phyloP scores from a whole-genome alignment of 2,113 vertebrate genomes.

The Excalfactoria chinensis region DNA sequence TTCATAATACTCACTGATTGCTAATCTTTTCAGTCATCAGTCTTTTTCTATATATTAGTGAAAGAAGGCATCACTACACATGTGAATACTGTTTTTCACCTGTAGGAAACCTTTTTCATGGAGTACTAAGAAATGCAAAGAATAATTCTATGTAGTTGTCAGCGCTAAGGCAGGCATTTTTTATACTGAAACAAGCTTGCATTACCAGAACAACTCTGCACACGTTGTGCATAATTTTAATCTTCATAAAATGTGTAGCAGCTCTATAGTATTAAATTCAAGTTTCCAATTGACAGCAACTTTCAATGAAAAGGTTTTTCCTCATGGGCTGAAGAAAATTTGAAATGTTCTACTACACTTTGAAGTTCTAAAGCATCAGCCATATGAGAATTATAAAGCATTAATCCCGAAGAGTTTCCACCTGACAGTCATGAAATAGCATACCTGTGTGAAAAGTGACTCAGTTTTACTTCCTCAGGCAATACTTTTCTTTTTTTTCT shows the following conservation, averaged over 20 bases:
- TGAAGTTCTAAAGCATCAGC: slow-evolving; percentile 82
- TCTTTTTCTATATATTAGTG: slow-evolving; percentile 61
- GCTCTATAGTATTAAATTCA: slow-evolving; percentile 77
- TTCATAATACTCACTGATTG: slow-evolving; percentile 55
- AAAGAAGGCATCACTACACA: slow-evolving; percentile 45
- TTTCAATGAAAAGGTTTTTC: slow-evolving; percentile 78
- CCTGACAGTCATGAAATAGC: slow-evolving; percentile 81
- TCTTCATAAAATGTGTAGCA: slow-evolving; percentile 75
- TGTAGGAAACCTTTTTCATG: slow-evolving; percentile 37
- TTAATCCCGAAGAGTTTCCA: slow-evolving; percentile 81
- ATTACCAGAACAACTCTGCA: slow-evolving; percentile 64
- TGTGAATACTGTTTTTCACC: slow-evolving; percentile 49
- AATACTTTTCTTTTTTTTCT: slow-evolving; percentile 68
- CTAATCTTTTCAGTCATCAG: slow-evolving; percentile 35
- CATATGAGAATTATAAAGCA: slow-evolving; percentile 82
- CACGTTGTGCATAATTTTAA: slow-evolving; percentile 75
- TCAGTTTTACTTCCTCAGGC: slow-evolving; percentile 77
- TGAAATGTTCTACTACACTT: slow-evolving; percentile 82
- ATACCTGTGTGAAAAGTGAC: slow-evolving; percentile 78
- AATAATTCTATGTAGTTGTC: slow-evolving; percentile 32
- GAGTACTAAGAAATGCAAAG: slow-evolving; percentile 3
- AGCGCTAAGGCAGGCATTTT: slow-evolving; percentile 10
- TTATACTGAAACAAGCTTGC: not conserved
- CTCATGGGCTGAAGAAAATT: slow-evolving; percentile 82
- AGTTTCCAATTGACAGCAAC: slow-evolving; percentile 76